A percentile compares a stretch with the other conserved stretches of the same genome.
These are phyloP conservation scores for Drosophila guanche DNA, from an alignment of 1,140 invertebrate species.

Conservation along the genomic window DNA sequence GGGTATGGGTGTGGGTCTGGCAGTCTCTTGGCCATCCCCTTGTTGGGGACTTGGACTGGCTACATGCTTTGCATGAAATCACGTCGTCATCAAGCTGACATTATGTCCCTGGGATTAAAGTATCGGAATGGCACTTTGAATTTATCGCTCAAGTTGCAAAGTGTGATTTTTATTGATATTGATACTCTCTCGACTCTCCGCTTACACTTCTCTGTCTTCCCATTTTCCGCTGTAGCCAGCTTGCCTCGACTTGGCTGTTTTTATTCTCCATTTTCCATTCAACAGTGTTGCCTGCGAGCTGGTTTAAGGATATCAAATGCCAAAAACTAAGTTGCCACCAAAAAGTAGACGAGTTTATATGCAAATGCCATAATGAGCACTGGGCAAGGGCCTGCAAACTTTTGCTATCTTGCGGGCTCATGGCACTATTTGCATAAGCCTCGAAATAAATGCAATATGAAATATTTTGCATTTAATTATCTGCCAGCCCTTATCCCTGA, in stretches of 20 bases:
- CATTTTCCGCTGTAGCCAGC: background rate
- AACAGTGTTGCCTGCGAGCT: conserved; percentile 39
- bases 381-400: conserved; percentile 57
- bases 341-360: conserved; percentile 56
- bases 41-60: conserved; percentile 31
- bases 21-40: conserved; percentile 35
- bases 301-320: conserved; percentile 59
- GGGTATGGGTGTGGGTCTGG: background rate
- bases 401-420: conserved; percentile 70
- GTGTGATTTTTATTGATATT: conserved; percentile 82
- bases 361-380: conserved; percentile 60
- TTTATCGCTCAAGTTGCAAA: conserved; percentile 76
- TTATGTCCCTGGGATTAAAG: conserved; percentile 81
- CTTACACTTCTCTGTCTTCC: conserved; percentile 24
- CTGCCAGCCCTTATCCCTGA: conserved; percentile 21
- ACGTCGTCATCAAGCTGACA: conserved; percentile 80
- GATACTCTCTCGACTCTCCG: conserved; percentile 45
- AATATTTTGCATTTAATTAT: conserved; percentile 82
- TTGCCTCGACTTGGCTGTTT: background rate
- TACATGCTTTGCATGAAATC: conserved; percentile 80
- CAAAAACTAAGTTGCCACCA: conserved; percentile 32
- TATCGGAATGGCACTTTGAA: conserved; percentile 78
- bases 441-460: conserved; percentile 69
- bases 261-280: conserved; percentile 5
- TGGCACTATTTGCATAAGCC: conserved; percentile 74